These are phyloP conservation scores for Tachysurus vachellii DNA, from an alignment of 2,113 vertebrate genomes.

Conservation along the genomic window DNA sequence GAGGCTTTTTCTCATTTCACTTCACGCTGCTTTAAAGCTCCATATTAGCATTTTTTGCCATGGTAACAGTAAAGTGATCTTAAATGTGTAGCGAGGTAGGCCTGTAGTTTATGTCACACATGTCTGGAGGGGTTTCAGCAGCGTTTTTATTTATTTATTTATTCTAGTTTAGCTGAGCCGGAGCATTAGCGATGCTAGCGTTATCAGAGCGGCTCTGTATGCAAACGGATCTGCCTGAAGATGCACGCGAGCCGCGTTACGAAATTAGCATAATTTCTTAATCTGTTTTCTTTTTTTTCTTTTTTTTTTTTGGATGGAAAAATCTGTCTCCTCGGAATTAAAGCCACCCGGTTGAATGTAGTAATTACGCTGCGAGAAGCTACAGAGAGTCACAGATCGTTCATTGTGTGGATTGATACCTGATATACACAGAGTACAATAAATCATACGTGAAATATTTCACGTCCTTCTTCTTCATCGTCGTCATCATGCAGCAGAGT, in stretches of 20 bases:
- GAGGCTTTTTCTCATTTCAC: constrained; percentile 50
- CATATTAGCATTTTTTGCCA: constrained; percentile 56
- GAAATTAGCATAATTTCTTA: constrained; percentile 72
- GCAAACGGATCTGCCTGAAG: constrained; percentile 56
- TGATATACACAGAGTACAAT: not conserved
- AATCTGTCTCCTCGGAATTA: constrained; percentile 51
- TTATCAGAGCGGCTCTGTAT: constrained; percentile 56
- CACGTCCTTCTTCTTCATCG: too few species aligned
- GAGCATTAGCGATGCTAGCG: constrained; percentile 16
- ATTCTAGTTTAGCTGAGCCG: not conserved
- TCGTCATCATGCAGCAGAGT: not conserved
- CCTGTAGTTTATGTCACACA: constrained; percentile 41
- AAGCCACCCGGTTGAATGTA: constrained; percentile 40
- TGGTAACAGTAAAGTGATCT: constrained; percentile 57
- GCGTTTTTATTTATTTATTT: not conserved
- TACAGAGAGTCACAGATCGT: not conserved
- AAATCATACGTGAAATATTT: not conserved
- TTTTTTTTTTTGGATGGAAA: constrained; percentile 51
- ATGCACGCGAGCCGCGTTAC: constrained; percentile 48
- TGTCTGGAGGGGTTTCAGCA: constrained; percentile 64
- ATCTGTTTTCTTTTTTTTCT: constrained; percentile 60
- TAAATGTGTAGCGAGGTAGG: constrained; percentile 38
- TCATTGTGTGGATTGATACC: not conserved
- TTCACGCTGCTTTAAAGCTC: constrained; percentile 56
- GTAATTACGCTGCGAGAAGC: constrained; percentile 9